Evolutionary conservation across 2,888 invertebrate species (phyloP).

Genomic region (Blera fallax): DNA sequence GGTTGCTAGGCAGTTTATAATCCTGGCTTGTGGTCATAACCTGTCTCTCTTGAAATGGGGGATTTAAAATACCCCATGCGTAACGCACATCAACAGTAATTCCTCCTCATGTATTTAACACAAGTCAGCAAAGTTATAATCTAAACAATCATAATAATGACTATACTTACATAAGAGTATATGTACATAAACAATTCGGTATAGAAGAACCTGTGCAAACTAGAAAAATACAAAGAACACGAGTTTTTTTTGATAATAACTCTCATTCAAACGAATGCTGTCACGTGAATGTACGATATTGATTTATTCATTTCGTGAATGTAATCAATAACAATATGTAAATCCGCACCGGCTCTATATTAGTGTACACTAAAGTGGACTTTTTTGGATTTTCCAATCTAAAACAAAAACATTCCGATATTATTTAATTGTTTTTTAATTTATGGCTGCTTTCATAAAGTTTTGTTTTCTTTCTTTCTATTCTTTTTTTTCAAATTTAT

Average conservation of each 20-base stretch:
- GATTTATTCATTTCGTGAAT: constrained; percentile 1
- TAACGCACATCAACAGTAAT: not conserved
- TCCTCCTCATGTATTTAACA: not conserved
- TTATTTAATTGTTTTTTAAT: not conserved
- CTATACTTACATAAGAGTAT: not conserved
- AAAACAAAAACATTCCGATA: not conserved
- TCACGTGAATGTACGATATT: not conserved
- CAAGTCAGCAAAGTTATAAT: not conserved
- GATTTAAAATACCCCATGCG: not conserved
- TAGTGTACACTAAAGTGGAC: not conserved
- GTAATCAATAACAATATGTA: constrained; percentile 1
- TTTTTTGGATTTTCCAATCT: not conserved
- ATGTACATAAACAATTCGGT: not conserved
- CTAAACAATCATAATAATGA: not conserved
- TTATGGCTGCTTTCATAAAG: not conserved
- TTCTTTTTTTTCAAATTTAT: not conserved
- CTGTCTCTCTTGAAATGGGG: not conserved
- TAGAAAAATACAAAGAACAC: not conserved
- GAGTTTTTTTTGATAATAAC: not conserved
- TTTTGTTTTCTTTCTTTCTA: not conserved
- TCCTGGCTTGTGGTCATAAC: not conserved
- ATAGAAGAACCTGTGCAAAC: not conserved
- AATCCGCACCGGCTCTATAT: not conserved
- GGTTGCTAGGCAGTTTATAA: not conserved
- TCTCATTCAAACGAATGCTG: not conserved